Evolutionary conservation across 2,888 invertebrate species (phyloP).

Genomic region (Yponomeuta malinellus): DNA sequence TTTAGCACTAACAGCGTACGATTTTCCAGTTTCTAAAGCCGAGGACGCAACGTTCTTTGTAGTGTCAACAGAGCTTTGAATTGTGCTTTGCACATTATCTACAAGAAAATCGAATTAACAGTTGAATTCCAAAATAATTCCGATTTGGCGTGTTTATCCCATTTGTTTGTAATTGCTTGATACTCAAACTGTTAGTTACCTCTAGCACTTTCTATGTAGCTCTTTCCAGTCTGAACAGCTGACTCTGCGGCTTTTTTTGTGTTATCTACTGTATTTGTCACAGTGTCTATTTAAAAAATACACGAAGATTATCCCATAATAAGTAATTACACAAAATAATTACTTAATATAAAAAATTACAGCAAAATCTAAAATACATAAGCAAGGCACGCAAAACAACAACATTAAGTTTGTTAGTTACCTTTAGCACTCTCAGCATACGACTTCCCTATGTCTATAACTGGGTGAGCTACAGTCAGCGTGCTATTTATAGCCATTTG

Average conservation of each 20-base stretch:
- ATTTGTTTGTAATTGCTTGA: not conserved
- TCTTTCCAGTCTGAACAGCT: constrained; percentile 44
- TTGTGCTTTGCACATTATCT: constrained; percentile 20
- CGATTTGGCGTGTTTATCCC: too few species aligned
- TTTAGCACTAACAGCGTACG: constrained; percentile 32
- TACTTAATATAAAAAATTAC: not conserved
- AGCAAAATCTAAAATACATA: not conserved
- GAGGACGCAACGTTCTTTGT: constrained; percentile 32
- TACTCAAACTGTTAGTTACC: constrained; percentile 24
- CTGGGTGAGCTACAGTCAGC: constrained; percentile 21
- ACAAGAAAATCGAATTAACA: not conserved
- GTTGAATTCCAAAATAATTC: too few species aligned
- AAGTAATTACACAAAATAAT: not conserved
- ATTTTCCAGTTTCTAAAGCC: constrained; percentile 30
- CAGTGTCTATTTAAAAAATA: constrained; percentile 13
- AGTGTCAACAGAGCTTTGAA: constrained; percentile 32
- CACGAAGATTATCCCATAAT: not conserved
- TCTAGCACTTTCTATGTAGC: constrained; percentile 34
- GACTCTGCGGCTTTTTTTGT: constrained; percentile 66
- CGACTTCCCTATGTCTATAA: constrained; percentile 19
- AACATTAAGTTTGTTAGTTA: constrained; percentile 3
- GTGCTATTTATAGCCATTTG: constrained; percentile 17
- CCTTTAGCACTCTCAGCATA: constrained; percentile 13
- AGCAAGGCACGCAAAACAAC: not conserved
- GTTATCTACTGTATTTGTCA: constrained; percentile 45